phyloP scores from a whole-genome alignment of 2,888 invertebrate genomes.

The Ochropacha duplaris region DNA sequence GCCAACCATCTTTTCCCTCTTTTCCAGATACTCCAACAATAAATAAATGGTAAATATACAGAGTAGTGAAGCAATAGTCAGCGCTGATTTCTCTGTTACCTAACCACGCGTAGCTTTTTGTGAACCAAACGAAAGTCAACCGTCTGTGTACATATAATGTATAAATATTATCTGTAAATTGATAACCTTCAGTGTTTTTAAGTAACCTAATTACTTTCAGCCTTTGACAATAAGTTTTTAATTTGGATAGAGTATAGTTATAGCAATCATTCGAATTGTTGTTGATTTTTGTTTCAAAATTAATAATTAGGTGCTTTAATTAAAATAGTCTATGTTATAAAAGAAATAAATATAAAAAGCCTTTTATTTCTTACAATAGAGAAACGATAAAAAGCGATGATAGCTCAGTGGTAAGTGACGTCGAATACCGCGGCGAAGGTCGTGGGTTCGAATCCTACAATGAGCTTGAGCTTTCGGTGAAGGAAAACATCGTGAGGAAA shows the following conservation, averaged over 20 bases:
- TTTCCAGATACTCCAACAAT: constrained; percentile 3
- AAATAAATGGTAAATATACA: constrained; percentile 15
- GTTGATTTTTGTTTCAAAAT: too few species aligned
- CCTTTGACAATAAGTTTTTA: neutral
- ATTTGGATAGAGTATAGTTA: neutral
- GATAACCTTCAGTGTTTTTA: neutral
- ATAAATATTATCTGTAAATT: constrained; percentile 12
- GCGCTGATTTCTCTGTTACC: constrained; percentile 69
- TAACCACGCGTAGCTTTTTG: constrained; percentile 52
- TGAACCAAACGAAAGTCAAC: constrained; percentile 32
- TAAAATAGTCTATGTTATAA: too few species aligned
- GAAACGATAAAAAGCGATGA: too few species aligned
- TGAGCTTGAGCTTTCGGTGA: too few species aligned
- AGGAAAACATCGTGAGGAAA: too few species aligned
- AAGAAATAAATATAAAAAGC: too few species aligned
- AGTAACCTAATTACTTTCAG: neutral
- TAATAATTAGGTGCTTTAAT: too few species aligned
- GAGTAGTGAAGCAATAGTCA: constrained; percentile 47
- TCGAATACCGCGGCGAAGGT: too few species aligned
- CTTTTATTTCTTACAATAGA: too few species aligned
- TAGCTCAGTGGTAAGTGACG: too few species aligned
- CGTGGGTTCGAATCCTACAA: too few species aligned
- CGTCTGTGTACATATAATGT: constrained; percentile 32
- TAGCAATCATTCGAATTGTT: neutral
- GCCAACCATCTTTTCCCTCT: neutral